These are phyloP conservation scores for Esox niger DNA, from an alignment of 2,113 vertebrate species.

Conservation along the genomic window DNA sequence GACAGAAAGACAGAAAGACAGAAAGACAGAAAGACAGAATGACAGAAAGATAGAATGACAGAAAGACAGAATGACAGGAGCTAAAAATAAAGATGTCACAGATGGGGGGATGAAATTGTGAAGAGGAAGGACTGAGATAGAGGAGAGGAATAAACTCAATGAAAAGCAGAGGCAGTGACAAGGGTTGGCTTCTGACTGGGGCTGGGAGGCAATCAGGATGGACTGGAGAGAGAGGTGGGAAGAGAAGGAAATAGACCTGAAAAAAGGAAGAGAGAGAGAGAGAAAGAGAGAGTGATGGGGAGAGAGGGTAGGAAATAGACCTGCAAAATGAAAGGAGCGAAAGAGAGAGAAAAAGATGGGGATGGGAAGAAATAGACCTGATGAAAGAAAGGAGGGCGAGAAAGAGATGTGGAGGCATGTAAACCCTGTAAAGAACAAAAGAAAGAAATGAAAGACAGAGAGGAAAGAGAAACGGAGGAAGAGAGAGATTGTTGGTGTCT, in stretches of 20 bases:
- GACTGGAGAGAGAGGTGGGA: background rate
- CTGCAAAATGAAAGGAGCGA: background rate
- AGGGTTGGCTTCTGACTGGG: no score
- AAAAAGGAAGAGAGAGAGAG: background rate
- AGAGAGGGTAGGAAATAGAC: slow-evolving; percentile 22
- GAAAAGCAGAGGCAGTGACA: background rate
- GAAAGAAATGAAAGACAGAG: no score
- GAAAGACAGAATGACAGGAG: background rate
- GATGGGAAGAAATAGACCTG: background rate
- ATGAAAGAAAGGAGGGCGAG: background rate
- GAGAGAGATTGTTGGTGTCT: background rate
- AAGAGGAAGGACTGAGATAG: no score
- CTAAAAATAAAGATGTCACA: slow-evolving; percentile 52
- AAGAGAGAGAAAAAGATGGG: background rate
- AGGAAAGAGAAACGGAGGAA: no score
- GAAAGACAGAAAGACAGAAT: no score
- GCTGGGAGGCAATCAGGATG: no score
- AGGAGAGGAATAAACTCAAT: slow-evolving; percentile 10
- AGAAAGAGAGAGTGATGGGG: slow-evolving; percentile 16
- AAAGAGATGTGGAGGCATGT: no score
- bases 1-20: no score
- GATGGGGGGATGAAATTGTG: slow-evolving; percentile 19
- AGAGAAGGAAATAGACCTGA: no score
- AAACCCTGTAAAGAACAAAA: no score
- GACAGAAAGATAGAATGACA: no score